Percentiles rank a stretch among this genome's conserved stretches.
Conservation (phyloP, 2,113 vertebrate species). For the Urocitellus parryii region DNA sequence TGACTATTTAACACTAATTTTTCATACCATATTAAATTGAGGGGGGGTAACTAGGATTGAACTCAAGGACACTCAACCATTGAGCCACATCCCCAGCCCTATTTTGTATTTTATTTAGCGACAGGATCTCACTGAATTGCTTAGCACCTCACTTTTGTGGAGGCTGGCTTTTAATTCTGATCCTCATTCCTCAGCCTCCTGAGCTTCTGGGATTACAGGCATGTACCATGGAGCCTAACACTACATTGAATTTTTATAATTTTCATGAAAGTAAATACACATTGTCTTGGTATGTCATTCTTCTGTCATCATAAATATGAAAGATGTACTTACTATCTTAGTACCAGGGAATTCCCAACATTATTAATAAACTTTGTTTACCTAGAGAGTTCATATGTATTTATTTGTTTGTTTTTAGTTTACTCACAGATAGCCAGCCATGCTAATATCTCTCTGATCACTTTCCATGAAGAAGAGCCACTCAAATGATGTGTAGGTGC, state of each 20-base stretch:
- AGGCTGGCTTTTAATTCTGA: no score
- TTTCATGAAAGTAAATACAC: background rate
- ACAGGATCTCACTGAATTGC: no score
- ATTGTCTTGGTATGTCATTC: background rate
- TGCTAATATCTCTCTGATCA: background rate
- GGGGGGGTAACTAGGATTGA: no score
- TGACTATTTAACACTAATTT: background rate
- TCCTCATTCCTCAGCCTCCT: no score
- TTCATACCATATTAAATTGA: background rate
- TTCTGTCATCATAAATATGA: background rate
- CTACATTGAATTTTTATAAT: background rate
- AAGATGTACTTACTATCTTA: background rate
- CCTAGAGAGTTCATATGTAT: background rate
- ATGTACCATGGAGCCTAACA: no score
- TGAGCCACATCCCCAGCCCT: no score
- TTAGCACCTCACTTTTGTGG: no score
- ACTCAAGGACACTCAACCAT: no score
- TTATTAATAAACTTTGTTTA: background rate
- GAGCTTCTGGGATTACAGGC: no score
- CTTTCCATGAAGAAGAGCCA: background rate
- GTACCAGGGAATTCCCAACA: background rate
- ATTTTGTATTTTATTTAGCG: no score
- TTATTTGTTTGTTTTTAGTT: constrained; percentile 18
- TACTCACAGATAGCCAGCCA: background rate
- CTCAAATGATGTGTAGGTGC: constrained; percentile 29